Conservation (phyloP, 2,113 vertebrate species). For the Lipophrys pholis region DNA sequence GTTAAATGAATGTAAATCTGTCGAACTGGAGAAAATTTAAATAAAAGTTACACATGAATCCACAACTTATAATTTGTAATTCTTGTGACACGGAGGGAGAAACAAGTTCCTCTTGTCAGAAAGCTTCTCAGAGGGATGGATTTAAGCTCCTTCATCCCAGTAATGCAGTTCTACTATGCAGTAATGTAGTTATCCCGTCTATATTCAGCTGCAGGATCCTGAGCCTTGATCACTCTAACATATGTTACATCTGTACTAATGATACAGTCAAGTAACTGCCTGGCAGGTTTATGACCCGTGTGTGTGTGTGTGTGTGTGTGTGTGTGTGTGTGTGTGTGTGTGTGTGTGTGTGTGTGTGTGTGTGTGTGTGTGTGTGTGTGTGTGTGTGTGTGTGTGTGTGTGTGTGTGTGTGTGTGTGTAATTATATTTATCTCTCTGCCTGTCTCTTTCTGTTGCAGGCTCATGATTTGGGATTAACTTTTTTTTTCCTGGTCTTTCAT, state of each 20-base stretch:
- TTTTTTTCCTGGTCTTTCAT: constrained; percentile 13
- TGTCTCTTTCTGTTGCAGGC: constrained; percentile 50
- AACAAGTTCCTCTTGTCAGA: background rate
- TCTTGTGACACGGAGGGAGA: constrained; percentile 10
- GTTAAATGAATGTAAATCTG: background rate
- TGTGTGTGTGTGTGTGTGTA: background rate
- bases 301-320: no score
- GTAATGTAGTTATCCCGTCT: constrained; percentile 46
- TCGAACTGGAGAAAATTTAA: background rate
- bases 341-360: no score
- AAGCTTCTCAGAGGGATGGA: constrained; percentile 27
- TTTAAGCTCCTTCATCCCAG: constrained; percentile 21
- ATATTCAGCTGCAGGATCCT: constrained; percentile 45
- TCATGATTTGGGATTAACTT: constrained; percentile 14
- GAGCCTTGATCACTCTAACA: constrained; percentile 69
- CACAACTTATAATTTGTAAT: constrained; percentile 8
- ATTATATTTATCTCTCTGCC: constrained; percentile 31
- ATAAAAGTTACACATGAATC: background rate
- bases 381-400: background rate
- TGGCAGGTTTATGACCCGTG: constrained; percentile 65
- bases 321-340: no score
- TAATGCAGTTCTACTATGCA: background rate
- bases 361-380: no score
- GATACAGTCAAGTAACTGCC: constrained; percentile 60
- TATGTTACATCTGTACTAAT: constrained; percentile 62